Percentiles rank a stretch among this genome's conserved stretches.
Evolutionary conservation across 2,113 vertebrate species (phyloP).

Genomic region (Catharus minimus): DNA sequence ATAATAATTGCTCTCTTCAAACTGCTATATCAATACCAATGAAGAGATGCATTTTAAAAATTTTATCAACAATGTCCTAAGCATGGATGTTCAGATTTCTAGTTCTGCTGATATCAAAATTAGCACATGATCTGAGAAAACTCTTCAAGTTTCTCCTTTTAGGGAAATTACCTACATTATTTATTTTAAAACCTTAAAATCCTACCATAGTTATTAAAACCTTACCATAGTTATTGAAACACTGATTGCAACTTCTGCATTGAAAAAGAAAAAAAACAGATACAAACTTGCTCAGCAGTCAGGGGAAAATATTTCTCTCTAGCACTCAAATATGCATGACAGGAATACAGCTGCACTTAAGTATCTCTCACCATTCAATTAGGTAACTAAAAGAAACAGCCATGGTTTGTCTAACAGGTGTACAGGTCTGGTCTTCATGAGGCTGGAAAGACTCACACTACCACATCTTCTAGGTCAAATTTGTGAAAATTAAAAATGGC

Average conservation of each 20-base stretch:
- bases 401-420: background rate
- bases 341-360: background rate
- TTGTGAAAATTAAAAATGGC: constrained; percentile 24
- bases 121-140: background rate
- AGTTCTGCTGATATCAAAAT: background rate
- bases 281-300: background rate
- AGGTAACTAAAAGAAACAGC: background rate
- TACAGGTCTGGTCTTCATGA: background rate
- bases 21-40: background rate
- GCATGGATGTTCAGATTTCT: background rate
- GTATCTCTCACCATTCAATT: background rate
- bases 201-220: background rate
- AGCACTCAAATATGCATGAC: background rate
- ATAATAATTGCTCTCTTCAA: background rate
- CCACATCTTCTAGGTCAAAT: background rate
- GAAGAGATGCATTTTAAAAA: background rate
- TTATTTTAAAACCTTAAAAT: background rate
- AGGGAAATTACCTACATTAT: background rate
- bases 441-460: background rate
- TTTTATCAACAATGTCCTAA: background rate
- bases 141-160: background rate
- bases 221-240: background rate
- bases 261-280: background rate
- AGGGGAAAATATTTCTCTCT: background rate
- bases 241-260: background rate